Conservation (phyloP, 2,113 vertebrate genomes). For the Ciconia boyciana region DNA sequence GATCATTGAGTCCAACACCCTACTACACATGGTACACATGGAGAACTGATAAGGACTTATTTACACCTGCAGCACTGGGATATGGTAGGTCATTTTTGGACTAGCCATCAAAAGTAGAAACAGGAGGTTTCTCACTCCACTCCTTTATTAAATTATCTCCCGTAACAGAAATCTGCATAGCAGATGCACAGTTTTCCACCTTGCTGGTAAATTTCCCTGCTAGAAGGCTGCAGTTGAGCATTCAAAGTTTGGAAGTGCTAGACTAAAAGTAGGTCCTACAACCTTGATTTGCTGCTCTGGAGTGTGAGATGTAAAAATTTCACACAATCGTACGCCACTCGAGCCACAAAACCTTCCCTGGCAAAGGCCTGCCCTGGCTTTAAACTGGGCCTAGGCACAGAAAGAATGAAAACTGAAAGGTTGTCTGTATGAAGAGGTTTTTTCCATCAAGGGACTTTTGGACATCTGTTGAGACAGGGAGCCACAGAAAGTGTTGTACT, state of each 20-base stretch:
- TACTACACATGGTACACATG: rapidly evolving
- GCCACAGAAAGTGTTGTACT: background rate
- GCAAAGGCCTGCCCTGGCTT: background rate
- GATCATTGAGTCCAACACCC: background rate
- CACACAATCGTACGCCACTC: rapidly evolving
- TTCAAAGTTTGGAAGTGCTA: background rate
- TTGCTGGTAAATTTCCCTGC: no score
- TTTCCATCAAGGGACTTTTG: background rate
- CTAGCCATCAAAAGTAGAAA: background rate
- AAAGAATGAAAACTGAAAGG: background rate
- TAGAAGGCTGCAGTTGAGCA: background rate
- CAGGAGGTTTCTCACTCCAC: background rate
- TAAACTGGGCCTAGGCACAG: background rate
- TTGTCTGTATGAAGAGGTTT: background rate
- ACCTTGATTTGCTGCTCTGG: background rate
- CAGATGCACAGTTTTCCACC: background rate
- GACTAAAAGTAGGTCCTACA: background rate
- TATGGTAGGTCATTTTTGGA: background rate
- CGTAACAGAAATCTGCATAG: background rate
- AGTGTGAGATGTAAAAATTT: background rate
- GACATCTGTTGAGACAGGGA: background rate
- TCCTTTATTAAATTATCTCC: background rate
- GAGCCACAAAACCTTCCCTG: background rate
- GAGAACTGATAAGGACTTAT: background rate
- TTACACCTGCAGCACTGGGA: rapidly evolving